These are phyloP conservation scores for Threskiornis aethiopicus DNA, from an alignment of 2,797 vertebrate species.

Conservation along the genomic window DNA sequence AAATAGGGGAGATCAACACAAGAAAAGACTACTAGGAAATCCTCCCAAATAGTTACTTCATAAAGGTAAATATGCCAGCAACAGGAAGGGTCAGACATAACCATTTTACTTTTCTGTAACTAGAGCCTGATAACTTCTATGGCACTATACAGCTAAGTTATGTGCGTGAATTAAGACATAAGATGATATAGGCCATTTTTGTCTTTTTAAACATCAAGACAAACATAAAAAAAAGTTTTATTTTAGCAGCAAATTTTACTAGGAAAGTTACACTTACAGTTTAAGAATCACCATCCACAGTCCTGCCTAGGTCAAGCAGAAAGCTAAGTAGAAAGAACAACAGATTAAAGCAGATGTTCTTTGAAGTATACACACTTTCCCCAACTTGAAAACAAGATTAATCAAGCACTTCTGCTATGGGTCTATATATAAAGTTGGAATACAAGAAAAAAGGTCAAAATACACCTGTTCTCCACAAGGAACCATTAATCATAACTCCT, in stretches of 20 bases:
- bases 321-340: not conserved
- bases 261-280: not conserved
- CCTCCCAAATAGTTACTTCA: not conserved
- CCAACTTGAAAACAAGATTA: not conserved
- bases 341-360: not conserved
- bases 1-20: not conserved
- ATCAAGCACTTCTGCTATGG: not conserved
- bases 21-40: not conserved
- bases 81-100: not conserved
- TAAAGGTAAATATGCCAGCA: not conserved
- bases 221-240: not conserved
- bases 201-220: not conserved
- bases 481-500: not conserved
- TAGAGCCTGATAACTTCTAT: not conserved
- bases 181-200: not conserved
- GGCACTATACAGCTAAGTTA: too few species aligned
- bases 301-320: not conserved
- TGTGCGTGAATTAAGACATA: accelerated
- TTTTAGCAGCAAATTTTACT: not conserved
- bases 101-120: not conserved
- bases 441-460: not conserved
- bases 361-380: not conserved
- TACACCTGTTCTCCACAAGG: not conserved
- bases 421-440: not conserved
- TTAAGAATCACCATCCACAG: not conserved